Percentiles rank a stretch among this genome's conserved stretches.
Evolutionary conservation across 2,113 vertebrate genomes (phyloP).

Genomic region (Aleadryas rufinucha): DNA sequence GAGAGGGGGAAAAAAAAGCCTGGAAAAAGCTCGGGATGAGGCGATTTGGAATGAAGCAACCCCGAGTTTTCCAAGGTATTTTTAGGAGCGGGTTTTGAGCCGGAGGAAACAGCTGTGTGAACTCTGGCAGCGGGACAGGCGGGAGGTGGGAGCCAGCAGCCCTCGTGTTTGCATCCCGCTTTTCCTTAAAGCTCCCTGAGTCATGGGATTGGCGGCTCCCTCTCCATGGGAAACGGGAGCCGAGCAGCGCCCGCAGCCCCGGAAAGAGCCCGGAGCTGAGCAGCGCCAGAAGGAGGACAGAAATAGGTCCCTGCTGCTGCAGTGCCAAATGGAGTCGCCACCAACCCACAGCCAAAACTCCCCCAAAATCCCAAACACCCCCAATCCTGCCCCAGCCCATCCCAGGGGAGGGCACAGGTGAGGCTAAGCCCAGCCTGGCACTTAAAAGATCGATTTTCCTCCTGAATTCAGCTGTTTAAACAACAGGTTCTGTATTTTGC

Average conservation of each 20-base stretch:
- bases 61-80: not conserved
- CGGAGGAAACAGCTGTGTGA: not conserved
- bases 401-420: not conserved
- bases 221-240: not conserved
- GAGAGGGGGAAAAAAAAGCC: fast-evolving
- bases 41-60: not conserved
- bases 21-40: not conserved
- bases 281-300: not conserved
- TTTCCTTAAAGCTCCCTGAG: not conserved
- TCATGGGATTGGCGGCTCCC: not conserved
- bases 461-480: not conserved
- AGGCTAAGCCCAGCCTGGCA: fast-evolving
- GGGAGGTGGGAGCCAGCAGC: not conserved
- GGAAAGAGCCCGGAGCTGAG: not conserved
- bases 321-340: not conserved
- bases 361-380: fast-evolving
- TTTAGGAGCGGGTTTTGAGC: not conserved
- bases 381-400: not conserved
- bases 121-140: not conserved
- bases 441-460: not conserved
- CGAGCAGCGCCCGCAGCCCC: not conserved
- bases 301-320: not conserved
- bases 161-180: not conserved
- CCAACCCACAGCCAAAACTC: not conserved
- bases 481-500: fast-evolving